Evolutionary conservation across 2,888 invertebrate species (phyloP).

Genomic region (Spicauda simplicius): DNA sequence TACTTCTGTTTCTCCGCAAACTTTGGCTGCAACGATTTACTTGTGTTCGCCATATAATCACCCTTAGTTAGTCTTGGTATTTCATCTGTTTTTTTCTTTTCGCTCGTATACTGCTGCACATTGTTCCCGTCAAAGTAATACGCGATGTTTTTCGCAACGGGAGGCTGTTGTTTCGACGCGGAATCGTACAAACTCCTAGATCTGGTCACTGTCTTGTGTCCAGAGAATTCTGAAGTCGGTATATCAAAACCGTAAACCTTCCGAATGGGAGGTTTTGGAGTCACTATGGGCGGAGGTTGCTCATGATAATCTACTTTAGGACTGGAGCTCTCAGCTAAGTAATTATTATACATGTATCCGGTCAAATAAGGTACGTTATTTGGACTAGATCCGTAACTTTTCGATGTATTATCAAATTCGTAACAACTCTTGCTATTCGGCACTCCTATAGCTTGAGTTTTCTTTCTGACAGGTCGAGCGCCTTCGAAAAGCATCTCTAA

Average conservation of each 20-base stretch:
- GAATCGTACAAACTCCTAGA: slow-evolving; percentile 79
- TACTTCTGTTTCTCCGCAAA: slow-evolving; percentile 75
- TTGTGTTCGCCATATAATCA: slow-evolving; percentile 81
- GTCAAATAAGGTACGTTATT: slow-evolving; percentile 83
- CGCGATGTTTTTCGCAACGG: slow-evolving; percentile 77
- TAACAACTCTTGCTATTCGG: slow-evolving; percentile 80
- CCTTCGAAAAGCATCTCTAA: slow-evolving; percentile 89
- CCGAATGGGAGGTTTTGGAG: slow-evolving; percentile 58
- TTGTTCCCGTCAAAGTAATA: slow-evolving; percentile 81
- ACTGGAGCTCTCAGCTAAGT: slow-evolving; percentile 58
- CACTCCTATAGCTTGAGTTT: slow-evolving; percentile 56
- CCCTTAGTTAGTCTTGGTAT: slow-evolving; percentile 85
- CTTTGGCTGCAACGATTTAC: slow-evolving; percentile 75
- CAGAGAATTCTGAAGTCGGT: slow-evolving; percentile 58
- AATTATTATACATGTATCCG: slow-evolving; percentile 83
- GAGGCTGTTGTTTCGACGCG: slow-evolving; percentile 61
- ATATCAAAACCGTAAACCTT: slow-evolving; percentile 75
- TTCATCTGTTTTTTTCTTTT: slow-evolving; percentile 78
- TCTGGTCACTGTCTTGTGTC: slow-evolving; percentile 77
- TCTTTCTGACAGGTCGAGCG: slow-evolving; percentile 73
- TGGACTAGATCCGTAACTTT: slow-evolving; percentile 87
- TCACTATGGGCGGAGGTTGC: slow-evolving; percentile 45
- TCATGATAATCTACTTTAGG: slow-evolving; percentile 58
- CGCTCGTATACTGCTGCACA: slow-evolving; percentile 68
- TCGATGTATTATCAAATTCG: slow-evolving; percentile 83